Evolutionary conservation across 1,140 invertebrate species (phyloP).

Genomic region (Macrocentrus cingulum): DNA sequence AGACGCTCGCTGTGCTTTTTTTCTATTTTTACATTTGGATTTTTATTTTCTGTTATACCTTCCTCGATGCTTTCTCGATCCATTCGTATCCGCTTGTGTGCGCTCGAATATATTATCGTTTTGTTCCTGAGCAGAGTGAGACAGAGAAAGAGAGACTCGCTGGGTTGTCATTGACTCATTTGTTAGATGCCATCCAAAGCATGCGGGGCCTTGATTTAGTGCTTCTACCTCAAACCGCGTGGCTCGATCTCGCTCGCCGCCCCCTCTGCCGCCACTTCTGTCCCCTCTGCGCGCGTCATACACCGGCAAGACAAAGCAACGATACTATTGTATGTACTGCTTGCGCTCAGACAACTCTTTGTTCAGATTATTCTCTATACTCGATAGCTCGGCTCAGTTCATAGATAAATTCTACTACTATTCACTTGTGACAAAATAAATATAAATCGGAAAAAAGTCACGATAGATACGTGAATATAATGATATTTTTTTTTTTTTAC

Average conservation of each 20-base stretch:
- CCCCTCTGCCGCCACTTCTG: neutral
- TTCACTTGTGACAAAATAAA: too few relatives aligned
- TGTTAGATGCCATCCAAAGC: constrained; percentile 60
- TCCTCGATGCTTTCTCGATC: constrained; percentile 32
- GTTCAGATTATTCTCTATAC: too few relatives aligned
- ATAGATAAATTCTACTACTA: too few relatives aligned
- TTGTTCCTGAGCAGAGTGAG: constrained; percentile 44
- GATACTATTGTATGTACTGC: too few relatives aligned
- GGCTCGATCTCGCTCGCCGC: neutral
- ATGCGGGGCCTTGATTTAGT: constrained; percentile 60
- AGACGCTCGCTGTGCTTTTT: constrained; percentile 25
- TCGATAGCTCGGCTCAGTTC: too few relatives aligned
- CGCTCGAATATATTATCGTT: constrained; percentile 58
- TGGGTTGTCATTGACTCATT: constrained; percentile 61
- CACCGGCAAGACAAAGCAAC: too few relatives aligned
- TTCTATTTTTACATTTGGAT: constrained; percentile 20
- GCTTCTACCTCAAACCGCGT: constrained; percentile 43
- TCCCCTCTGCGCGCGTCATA: constrained; percentile 5
- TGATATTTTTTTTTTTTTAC: neutral
- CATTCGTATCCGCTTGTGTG: constrained; percentile 31
- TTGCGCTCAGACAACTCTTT: too few relatives aligned
- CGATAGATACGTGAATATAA: too few relatives aligned
- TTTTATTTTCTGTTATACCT: constrained; percentile 26
- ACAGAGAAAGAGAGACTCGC: constrained; percentile 41
- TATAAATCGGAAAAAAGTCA: too few relatives aligned